Evolutionary conservation across 2,888 invertebrate genomes (phyloP).

Genomic region (Harmothoe impar): DNA sequence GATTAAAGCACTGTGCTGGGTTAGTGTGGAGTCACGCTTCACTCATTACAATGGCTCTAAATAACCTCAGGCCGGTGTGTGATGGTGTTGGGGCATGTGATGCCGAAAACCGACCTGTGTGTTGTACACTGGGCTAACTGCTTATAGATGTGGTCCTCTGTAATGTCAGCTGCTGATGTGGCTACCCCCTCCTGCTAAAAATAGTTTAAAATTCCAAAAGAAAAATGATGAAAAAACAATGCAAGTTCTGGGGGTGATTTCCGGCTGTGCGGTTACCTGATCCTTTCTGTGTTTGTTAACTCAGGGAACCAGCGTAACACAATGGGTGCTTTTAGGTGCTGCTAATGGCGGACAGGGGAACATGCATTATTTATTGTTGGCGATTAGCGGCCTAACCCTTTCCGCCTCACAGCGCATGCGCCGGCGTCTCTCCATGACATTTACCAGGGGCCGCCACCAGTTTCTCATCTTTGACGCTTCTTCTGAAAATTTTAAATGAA

Average conservation of each 20-base stretch:
- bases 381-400: background rate
- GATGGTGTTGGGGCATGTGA: background rate
- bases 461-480: background rate
- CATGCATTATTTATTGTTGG: constrained; percentile 8
- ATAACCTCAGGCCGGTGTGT: background rate
- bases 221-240: too few species aligned
- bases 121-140: too few species aligned
- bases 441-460: background rate
- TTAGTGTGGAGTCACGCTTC: background rate
- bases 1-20: too few species aligned
- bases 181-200: too few species aligned
- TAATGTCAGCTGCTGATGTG: too few species aligned
- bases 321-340: background rate
- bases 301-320: background rate
- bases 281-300: too few species aligned
- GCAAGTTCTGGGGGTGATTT: too few species aligned
- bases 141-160: too few species aligned
- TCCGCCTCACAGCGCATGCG: background rate
- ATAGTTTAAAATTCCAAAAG: too few species aligned
- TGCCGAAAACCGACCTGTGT: too few species aligned
- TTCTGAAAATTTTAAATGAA: constrained; percentile 7
- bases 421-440: background rate
- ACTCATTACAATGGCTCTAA: background rate
- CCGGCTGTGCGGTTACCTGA: too few species aligned
- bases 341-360: background rate